Base-by-base conservation (phyloP, 2,797 vertebrate species). In the Hybognathus amarus region DNA sequence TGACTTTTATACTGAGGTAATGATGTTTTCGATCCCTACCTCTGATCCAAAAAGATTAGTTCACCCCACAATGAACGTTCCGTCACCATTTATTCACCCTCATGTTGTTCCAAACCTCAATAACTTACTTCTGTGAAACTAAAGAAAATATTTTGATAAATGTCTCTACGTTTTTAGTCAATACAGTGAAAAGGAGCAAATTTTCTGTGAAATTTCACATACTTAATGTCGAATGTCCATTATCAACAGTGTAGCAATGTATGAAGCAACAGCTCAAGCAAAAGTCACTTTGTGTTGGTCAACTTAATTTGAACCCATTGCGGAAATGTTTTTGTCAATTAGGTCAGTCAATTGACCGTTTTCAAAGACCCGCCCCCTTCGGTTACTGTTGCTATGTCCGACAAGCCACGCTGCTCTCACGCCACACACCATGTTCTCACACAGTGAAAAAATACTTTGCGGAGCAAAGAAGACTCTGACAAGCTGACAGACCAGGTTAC, bases 1-100 rank as follows among this genome's bases (percentile, higher is more conserved):
- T 30, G 45, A 66, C 61, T 24, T 42, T 18, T 66, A 52, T 52
- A 67, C 11, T 11, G 20, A 24, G 12, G 20, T 75, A 75, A 38
- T 50, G 20, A 50, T n/a, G 30, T 13, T 52, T 17, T 79, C 2
- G 1, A 63, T 20, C 8, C 11, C 13, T 45, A 45, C 5, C n/a
- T 61, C 13, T 13, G 5, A 77, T 77, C 56, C 63, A 45, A 77
- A 77, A 77, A 38, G 15, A n/a, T 45, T 20, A 45, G 24, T 45
- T 77, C 17, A 63, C 3, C 17, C 56, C 9, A 76, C n/a, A 73
- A 13, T 50, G 2, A 70, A 70, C 40, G 45, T 17, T 18, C 2
- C 12, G 1, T 33, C 45, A 22, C 30, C 42, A 27, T 45, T 70
- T 45, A 27, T 6, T 30, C 42, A 30, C 1, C 17, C 40, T 42